Percentiles rank a stretch among this genome's conserved stretches.
Conservation (phyloP, 2,888 invertebrate species). For the Andrena bucephala region DNA sequence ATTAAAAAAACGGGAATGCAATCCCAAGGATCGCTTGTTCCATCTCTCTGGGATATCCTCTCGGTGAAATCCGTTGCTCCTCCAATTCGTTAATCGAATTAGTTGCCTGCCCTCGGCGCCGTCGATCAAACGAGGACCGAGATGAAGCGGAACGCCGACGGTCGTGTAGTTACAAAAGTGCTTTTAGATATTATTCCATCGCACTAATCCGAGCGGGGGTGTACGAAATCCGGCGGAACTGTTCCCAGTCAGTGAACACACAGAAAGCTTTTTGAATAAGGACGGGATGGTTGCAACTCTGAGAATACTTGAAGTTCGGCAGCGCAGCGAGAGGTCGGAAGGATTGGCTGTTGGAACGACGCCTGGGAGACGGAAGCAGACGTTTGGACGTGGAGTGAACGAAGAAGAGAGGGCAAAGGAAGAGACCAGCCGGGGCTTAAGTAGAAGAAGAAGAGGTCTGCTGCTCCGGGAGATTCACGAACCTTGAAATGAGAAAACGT, state of each 20-base stretch:
- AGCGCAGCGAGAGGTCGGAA: conserved; percentile 70
- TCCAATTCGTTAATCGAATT: conserved; percentile 38
- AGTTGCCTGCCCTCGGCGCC: conserved; percentile 14
- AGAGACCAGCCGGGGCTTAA: conserved; percentile 36
- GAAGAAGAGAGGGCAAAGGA: conserved; percentile 38
- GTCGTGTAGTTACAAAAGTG: conserved; percentile 46
- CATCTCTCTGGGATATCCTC: not conserved
- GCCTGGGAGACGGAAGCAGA: conserved; percentile 68
- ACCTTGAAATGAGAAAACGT: conserved; percentile 66
- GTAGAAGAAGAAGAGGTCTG: conserved; percentile 57
- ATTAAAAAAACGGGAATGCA: not conserved
- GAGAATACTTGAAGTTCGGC: conserved; percentile 68
- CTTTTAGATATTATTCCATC: conserved; percentile 54
- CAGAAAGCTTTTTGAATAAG: conserved; percentile 66
- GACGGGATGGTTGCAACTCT: conserved; percentile 63
- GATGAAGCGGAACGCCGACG: conserved; percentile 21
- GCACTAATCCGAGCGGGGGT: conserved; percentile 41
- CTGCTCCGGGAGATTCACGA: conserved; percentile 59
- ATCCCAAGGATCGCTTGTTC: not conserved
- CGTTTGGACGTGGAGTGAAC: conserved; percentile 50
- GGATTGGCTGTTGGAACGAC: conserved; percentile 71
- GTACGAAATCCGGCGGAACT: conserved; percentile 56
- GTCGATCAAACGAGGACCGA: conserved; percentile 21
- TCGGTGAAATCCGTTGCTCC: not conserved
- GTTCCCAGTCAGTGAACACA: conserved; percentile 59